Evolutionary conservation across 2,888 invertebrate species (phyloP).

Genomic region (Nemurella pictetii): DNA sequence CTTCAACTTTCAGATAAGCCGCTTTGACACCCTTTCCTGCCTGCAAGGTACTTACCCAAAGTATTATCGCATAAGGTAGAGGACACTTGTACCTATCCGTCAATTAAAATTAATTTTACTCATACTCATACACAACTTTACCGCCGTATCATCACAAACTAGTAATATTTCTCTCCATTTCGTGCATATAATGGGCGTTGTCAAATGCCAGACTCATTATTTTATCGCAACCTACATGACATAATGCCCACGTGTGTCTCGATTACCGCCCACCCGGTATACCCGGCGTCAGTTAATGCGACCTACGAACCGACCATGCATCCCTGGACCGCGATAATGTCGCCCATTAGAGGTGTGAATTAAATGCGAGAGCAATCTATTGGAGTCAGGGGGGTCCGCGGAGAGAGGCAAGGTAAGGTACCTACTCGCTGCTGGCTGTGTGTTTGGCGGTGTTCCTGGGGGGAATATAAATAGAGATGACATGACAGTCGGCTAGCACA

Average conservation of each 20-base stretch:
- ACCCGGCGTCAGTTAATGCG: too few relatives aligned
- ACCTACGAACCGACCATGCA: not conserved
- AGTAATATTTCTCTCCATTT: not conserved
- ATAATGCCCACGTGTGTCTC: not conserved
- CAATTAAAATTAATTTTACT: too few relatives aligned
- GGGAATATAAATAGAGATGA: conserved; percentile 12
- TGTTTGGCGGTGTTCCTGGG: conserved; percentile 11
- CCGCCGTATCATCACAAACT: too few relatives aligned
- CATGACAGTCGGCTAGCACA: not conserved
- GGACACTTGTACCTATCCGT: too few relatives aligned
- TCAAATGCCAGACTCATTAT: not conserved
- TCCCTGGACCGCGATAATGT: not conserved
- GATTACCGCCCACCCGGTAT: not conserved
- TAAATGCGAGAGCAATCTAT: not conserved
- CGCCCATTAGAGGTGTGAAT: not conserved
- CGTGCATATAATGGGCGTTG: not conserved
- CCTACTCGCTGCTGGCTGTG: not conserved
- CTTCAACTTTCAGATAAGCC: too few relatives aligned
- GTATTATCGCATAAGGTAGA: too few relatives aligned
- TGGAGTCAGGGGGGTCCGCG: not conserved
- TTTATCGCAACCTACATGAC: not conserved
- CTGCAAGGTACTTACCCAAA: too few relatives aligned
- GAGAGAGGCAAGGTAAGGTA: not conserved
- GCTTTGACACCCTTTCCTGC: too few relatives aligned
- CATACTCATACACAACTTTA: too few relatives aligned